Base-by-base conservation (phyloP, 1,140 invertebrate genomes). In the Halesus radiatus region DNA sequence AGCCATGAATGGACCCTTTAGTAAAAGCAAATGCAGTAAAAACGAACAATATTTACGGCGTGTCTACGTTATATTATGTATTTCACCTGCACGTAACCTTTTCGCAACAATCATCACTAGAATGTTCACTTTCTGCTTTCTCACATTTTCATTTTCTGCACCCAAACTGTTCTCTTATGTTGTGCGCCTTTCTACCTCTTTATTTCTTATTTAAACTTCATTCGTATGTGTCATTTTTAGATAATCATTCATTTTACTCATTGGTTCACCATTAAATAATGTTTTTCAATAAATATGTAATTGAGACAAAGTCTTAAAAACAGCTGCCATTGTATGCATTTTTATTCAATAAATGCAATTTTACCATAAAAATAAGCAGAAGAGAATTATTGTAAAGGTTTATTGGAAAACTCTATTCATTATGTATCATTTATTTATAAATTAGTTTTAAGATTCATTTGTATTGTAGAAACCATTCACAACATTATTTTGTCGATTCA, bases 261-360 rank as follows among this genome's bases (percentile, higher is more conserved):
- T 70, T 78, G 32, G 22, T 76, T 77, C 53, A 78, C 62, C 18
- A 53, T 72, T 75, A 45, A 6, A 62, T 76, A 29, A 45, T 66
- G 74, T 66, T 64, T 70, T 58, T 72, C 54, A 45, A 72, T 60
- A 79, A 50, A 62, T 32, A 70, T 75, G 26, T 76, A 53, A 76
- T 80, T 56, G 18, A 22, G 56, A 26, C 76, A 23, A 68, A 73
- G 56, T 74, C 66, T 80, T 62, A 45, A 53, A 45, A 6, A 76
- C n/a, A 64, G 72, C 62, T 81, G 70, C 68, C 72, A 68, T 78
- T 78, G 53, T 29, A 54, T 53, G 66, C 72, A 58, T 75, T 75
- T 73, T 53, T 52, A 58, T 50, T 50, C 26, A 58, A 18, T 72
- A 72, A 75, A 75, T 75, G 54, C 72, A 26, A 23, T 56, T 58